Base-by-base conservation (phyloP, 2,113 vertebrate genomes). In the Oncorhynchus kisutch region DNA sequence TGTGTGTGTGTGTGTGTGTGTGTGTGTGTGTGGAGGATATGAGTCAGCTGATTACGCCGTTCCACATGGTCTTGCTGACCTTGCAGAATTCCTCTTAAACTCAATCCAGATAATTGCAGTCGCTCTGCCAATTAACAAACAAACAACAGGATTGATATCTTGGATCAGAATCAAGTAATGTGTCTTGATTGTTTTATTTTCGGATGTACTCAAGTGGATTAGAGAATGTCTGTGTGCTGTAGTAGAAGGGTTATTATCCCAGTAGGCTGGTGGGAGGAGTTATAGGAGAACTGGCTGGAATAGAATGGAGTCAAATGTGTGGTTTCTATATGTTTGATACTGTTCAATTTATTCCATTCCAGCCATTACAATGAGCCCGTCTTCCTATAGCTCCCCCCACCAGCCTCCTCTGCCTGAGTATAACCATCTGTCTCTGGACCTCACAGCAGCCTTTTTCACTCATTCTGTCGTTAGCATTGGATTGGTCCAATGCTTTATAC, bases 351-450 rank as follows among this genome's bases (percentile, higher is more conserved):
- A 45, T 45, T 45, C 39, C 39, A 45, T 45, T 45, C 39, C 39
- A 45, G 39, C 9, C 9, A 11, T 45, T 45, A 45, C 39, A 45
- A 45, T 45, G 39, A 45, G 9, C 8, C 39, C 9, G 9, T 45
- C 39, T 9, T 45, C 39, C 39, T 3, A 45, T 45, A 45, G 39
- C 39, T 45, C 39, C 39, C 39, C 9, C 39, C 39, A 45, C 39
- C 8, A 45, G 39, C 9, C 39, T 45, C 39, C 39, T 11, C 39
- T 45, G 39, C 39, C 9, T 45, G 39, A 2, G 9, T 45, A 45
- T 45, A 9, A 45, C 39, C 75, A 78, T 87, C 1, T 87, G 86
- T 69, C 31, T 25, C 31, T 84, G 82, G 67, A 72, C 72, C 62
- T 66, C 76, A 70, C 70, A 54, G 51, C 13, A 54, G 51, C 51